Conservation (phyloP, 2,888 invertebrate species). For the Andrena minutula region DNA sequence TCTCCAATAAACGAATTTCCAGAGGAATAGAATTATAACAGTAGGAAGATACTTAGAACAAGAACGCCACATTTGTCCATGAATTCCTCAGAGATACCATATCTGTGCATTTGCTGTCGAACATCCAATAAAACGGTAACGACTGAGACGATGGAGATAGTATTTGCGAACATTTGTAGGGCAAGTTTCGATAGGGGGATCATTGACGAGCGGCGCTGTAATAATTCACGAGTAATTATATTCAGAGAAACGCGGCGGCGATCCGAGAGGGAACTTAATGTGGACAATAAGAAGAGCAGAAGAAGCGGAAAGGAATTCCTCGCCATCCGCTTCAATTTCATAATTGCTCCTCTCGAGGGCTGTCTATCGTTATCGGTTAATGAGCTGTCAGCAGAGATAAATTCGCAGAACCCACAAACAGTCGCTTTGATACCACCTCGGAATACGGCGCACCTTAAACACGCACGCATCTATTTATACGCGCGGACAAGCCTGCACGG, state of each 20-base stretch:
- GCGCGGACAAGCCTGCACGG: conserved; percentile 3
- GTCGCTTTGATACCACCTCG: conserved; percentile 57
- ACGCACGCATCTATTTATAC: conserved; percentile 54
- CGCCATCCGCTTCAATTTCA: conserved; percentile 46
- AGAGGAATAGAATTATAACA: too few species aligned
- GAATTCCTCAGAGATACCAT: too few species aligned
- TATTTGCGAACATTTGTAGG: too few species aligned
- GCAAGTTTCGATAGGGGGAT: not conserved
- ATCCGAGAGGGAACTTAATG: not conserved
- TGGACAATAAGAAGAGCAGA: not conserved
- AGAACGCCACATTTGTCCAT: too few species aligned
- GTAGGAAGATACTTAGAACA: too few species aligned
- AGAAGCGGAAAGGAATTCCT: conserved; percentile 6
- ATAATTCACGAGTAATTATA: conserved; percentile 5
- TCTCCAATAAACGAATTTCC: too few species aligned
- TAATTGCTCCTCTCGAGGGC: conserved; percentile 42
- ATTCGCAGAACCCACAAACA: conserved; percentile 63
- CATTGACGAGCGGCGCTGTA: not conserved
- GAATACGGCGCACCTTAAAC: conserved; percentile 53
- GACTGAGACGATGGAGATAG: too few species aligned
- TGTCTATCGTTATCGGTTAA: conserved; percentile 68
- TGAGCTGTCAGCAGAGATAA: conserved; percentile 74
- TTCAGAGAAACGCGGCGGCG: not conserved
- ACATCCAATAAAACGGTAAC: too few species aligned
- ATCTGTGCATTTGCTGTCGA: too few species aligned